Conservation (phyloP, 2,888 invertebrate species). For the Tenthredo notha region DNA sequence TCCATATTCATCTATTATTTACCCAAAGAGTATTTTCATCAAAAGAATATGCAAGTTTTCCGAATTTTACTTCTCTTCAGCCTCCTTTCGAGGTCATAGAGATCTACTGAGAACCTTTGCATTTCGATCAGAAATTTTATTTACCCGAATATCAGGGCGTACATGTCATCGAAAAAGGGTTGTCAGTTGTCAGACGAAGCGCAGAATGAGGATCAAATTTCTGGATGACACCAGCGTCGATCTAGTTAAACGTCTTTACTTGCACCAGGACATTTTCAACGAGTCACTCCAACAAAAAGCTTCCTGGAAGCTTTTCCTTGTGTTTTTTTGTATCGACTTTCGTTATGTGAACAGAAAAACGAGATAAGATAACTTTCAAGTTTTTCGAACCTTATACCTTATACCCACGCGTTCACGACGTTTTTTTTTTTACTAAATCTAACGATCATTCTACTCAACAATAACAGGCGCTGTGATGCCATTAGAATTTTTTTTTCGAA, state of each 20-base stretch:
- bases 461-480: conserved; percentile 43
- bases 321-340: conserved; percentile 32
- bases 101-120: background rate
- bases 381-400: conserved; percentile 1
- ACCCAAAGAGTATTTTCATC: background rate
- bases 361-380: conserved; percentile 36
- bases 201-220: conserved; percentile 27
- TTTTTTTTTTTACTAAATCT: conserved; percentile 44
- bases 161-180: conserved; percentile 45
- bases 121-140: conserved; percentile 24
- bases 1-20: background rate
- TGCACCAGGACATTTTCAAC: conserved; percentile 11
- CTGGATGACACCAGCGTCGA: conserved; percentile 26
- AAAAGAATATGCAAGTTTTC: background rate
- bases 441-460: conserved; percentile 21
- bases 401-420: background rate
- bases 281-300: conserved; percentile 27
- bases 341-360: conserved; percentile 10
- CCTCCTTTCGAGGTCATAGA: background rate
- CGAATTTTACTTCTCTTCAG: background rate
- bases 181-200: conserved; percentile 39
- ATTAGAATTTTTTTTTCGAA: background rate
- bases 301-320: conserved; percentile 31
- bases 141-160: conserved; percentile 8
- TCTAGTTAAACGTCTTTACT: conserved; percentile 32